Percentiles rank a stretch among this genome's conserved stretches.
These are phyloP conservation scores for Cardinalis cardinalis DNA, from an alignment of 2,113 vertebrate genomes.

Conservation along the genomic window DNA sequence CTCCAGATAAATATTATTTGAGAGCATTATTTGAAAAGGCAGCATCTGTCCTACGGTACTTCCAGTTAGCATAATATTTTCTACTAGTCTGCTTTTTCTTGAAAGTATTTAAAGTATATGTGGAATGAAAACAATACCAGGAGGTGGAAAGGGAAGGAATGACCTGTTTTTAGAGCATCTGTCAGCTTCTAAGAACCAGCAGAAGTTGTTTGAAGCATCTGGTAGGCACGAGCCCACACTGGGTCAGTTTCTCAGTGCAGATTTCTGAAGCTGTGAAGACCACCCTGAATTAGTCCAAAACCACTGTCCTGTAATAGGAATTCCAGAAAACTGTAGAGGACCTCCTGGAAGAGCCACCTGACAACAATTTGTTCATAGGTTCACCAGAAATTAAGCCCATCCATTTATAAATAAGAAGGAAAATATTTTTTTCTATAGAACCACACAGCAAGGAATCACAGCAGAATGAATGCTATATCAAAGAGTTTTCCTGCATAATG, in stretches of 20 bases:
- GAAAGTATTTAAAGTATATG: background rate
- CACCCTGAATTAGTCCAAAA: background rate
- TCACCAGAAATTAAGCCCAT: background rate
- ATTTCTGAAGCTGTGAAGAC: background rate
- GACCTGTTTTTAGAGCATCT: background rate
- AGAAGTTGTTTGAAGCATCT: background rate
- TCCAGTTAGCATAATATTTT: background rate
- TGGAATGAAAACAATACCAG: background rate
- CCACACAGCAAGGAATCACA: background rate
- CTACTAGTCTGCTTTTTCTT: background rate
- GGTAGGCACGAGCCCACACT: accelerated
- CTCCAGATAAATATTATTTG: background rate
- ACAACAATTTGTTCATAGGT: background rate
- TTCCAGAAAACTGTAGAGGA: background rate
- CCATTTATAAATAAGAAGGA: background rate
- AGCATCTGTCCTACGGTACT: background rate
- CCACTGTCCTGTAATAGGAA: background rate
- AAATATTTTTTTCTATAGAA: background rate
- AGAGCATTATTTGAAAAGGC: background rate
- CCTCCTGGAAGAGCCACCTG: background rate
- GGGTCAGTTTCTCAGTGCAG: background rate
- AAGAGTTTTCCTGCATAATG: background rate
- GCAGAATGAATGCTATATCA: background rate
- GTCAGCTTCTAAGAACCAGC: background rate
- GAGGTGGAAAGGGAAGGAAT: background rate